Evolutionary conservation across 2,888 invertebrate genomes (phyloP), one percentile per base, ranked within the genome.

Genomic region (Athalia circularis): DNA sequence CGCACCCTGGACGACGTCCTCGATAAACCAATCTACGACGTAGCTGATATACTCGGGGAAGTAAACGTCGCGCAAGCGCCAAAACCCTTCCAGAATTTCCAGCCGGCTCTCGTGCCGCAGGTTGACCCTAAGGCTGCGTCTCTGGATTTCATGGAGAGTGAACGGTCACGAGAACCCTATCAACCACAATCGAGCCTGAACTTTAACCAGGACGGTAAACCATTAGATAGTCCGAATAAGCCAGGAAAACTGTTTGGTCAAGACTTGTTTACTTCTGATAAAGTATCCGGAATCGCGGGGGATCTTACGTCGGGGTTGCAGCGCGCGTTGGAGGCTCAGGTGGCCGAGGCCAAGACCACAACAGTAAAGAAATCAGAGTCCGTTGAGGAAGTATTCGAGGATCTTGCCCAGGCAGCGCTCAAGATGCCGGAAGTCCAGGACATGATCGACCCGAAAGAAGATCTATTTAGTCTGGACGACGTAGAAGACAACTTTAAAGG

Each of bases 91-190:
- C 79, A 48, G 50, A 77, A 62, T 15, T 59, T 72, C 4, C 57
- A 50, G 29, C 68, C 72, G 70, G 48, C 15, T 43, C 52, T 65
- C 59, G 67, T 70, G 47, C 79, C 78, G 54, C 79, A 77, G 79
- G 82, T 81, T 79, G 86, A 87, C 81, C 74, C 85, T 3, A 88
- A 87, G 77, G 80, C 80, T 29, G 84, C 84, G n/a, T 85, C 84
- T 15, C 81, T 86, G 85, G 80, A 86, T 13, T 88, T 88, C 78
- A 83, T 88, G 83, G 87, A 87, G 43, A 80, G 82, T 8, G 88
- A 88, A 74, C 83, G 84, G 57, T 43, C 62, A 8, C 47, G 13
- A 15, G 45, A 47, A 61, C 45, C 59, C 48, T 59, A 72, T 13
- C 29, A 64, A 15, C 64, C 8, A 29, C 29, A 11, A 47, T 29